Base-by-base conservation (phyloP, 2,797 vertebrate species). In the Argyrosomus regius region DNA sequence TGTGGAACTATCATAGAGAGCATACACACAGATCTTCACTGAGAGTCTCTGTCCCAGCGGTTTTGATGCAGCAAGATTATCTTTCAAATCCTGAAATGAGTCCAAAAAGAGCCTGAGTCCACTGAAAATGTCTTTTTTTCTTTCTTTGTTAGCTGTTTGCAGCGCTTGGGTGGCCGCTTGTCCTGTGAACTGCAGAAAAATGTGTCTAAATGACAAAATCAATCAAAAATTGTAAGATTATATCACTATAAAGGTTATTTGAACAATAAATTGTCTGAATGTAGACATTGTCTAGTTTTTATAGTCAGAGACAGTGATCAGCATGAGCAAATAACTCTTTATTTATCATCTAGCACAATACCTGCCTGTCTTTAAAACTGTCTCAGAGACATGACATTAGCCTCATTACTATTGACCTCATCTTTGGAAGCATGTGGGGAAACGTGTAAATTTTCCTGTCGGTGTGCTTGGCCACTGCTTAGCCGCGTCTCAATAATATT, bases 21-120 rank as follows among this genome's bases (percentile, higher is more conserved):
- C 48, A 59, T 41, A 70, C 71, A 35, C 71, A 86, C 84, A 82
- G 60, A 83, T 86, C 77, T 82, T 80, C 59, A 6, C 87, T 60
- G 82, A 81, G 67, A 80, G 77, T 17, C 70, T 63, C 73, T 45
- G 61, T 82, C 79, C 65, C 79, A 57, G 41, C 18, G 53, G 82
- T 59, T 83, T 67, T 48, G 43, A 73, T 72, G 31, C 71, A 64
- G 52, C 7, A 16, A 72, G 46, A 84, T 85, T 82, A 39, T 77
- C 68, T 83, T 84, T 75, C 79, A 81, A 18, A 74, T 35, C 10
- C 26, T 74, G 54, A 76, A 81, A 80, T 5, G 5, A 22, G 13
- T 79, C 83, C 70, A 81, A 39, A 24, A 70, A 35, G 8, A 48
- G 16, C 16, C 41, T 18, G 8, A 67, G 49, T 52, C 12, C 46